A percentile compares a stretch with the other conserved stretches of the same genome.
Conservation (phyloP, 2,113 vertebrate species). For the Scortum barcoo region DNA sequence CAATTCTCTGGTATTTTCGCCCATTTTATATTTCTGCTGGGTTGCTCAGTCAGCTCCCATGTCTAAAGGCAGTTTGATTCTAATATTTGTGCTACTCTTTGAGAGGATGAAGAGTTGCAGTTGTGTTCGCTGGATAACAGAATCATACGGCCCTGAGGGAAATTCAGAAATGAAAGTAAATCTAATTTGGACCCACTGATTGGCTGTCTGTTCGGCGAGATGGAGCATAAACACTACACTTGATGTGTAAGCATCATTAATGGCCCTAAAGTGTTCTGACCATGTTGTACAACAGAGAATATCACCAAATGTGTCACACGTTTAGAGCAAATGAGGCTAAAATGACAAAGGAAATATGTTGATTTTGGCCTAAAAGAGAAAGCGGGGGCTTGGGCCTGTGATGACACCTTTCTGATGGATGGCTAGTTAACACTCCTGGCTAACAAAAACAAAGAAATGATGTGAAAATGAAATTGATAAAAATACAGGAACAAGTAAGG, state of each 20-base stretch:
- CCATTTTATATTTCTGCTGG: slow-evolving; percentile 16
- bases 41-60: slow-evolving; percentile 29
- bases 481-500: neutral
- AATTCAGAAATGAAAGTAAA: slow-evolving; percentile 78
- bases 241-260: slow-evolving; percentile 76
- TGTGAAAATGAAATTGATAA: neutral
- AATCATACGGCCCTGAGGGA: slow-evolving; percentile 75
- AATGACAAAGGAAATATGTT: slow-evolving; percentile 19
- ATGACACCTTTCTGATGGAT: slow-evolving; percentile 28
- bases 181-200: slow-evolving; percentile 76
- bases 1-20: neutral
- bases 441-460: neutral
- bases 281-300: slow-evolving; percentile 57
- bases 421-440: neutral
- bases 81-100: slow-evolving; percentile 47
- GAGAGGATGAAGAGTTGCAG: slow-evolving; percentile 45
- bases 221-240: slow-evolving; percentile 75
- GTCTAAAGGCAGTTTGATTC: slow-evolving; percentile 60
- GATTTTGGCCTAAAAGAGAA: slow-evolving; percentile 11
- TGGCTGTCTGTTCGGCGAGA: slow-evolving; percentile 72
- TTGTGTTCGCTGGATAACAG: slow-evolving; percentile 71
- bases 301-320: slow-evolving; percentile 51
- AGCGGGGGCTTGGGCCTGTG: slow-evolving; percentile 14
- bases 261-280: slow-evolving; percentile 72
- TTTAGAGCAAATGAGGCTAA: slow-evolving; percentile 53